Conservation (phyloP, 35 echinoderm and acorn worm genomes). For the Heliocidaris erythrogramma region DNA sequence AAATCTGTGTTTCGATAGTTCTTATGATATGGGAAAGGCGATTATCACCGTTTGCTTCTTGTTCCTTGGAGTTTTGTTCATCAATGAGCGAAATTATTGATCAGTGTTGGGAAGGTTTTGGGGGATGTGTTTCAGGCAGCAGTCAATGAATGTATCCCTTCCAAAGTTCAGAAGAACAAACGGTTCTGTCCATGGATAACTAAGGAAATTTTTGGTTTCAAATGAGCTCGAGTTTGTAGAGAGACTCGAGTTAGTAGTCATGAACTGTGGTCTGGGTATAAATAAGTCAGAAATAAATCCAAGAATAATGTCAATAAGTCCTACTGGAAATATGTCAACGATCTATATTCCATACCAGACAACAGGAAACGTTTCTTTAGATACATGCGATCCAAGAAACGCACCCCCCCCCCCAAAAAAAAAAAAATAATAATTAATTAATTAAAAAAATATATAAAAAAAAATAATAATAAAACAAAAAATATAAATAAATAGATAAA, state of each 20-base stretch:
- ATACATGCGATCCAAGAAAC: background rate
- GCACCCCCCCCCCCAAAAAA: background rate
- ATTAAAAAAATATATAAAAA: no score
- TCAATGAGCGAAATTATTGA: no score
- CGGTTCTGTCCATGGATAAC: background rate
- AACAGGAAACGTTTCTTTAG: background rate
- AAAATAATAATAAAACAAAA: no score
- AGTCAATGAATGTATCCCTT: background rate
- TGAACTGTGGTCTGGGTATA: background rate
- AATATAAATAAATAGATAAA: no score
- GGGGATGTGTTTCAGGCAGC: background rate
- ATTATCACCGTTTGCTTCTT: no score
- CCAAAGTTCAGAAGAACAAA: background rate
- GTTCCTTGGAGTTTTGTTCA: no score
- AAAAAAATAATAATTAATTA: no score
- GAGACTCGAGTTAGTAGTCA: background rate
- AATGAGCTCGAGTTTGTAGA: background rate
- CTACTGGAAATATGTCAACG: background rate
- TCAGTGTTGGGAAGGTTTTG: no score
- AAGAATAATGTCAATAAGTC: background rate
- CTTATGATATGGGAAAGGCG: no score
- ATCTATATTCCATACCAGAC: background rate
- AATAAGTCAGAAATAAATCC: background rate
- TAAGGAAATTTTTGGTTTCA: background rate
- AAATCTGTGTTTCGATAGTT: no score